A percentile compares a stretch with the other conserved stretches of the same genome.
Evolutionary conservation across 2,113 vertebrate genomes (phyloP).

Genomic region (Aix galericulata): DNA sequence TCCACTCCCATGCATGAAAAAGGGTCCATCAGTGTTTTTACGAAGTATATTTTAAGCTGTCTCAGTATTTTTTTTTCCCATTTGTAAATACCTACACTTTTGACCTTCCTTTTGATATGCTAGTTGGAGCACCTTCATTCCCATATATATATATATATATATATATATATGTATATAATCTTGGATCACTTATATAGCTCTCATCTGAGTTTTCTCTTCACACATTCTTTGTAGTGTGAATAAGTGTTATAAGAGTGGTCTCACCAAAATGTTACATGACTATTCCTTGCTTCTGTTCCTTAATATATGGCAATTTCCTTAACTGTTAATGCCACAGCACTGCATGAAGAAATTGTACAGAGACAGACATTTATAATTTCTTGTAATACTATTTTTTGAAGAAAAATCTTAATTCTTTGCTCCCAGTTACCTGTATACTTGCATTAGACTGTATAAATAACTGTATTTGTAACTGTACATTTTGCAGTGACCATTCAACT

Average conservation of each 20-base stretch:
- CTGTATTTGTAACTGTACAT: background rate
- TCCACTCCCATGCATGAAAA: background rate
- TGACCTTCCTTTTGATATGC: background rate
- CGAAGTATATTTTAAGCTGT: background rate
- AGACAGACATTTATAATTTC: background rate
- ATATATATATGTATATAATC: background rate
- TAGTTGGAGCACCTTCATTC: background rate
- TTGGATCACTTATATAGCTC: background rate
- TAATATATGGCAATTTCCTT: background rate
- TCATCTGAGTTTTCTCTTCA: background rate
- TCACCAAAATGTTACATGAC: background rate
- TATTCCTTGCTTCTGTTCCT: background rate
- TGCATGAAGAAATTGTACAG: background rate
- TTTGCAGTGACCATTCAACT: background rate
- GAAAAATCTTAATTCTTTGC: background rate
- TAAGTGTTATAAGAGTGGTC: background rate
- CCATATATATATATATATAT: background rate
- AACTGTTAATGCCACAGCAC: background rate
- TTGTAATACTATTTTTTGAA: background rate
- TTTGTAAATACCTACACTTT: constrained; percentile 2
- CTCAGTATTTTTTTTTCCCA: background rate
- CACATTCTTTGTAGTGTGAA: background rate
- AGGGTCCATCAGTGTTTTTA: background rate
- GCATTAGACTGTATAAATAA: background rate
- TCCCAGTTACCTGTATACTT: background rate